These are phyloP conservation scores for Napeogenes sylphis DNA, from an alignment of 2,888 invertebrate species.

Conservation along the genomic window DNA sequence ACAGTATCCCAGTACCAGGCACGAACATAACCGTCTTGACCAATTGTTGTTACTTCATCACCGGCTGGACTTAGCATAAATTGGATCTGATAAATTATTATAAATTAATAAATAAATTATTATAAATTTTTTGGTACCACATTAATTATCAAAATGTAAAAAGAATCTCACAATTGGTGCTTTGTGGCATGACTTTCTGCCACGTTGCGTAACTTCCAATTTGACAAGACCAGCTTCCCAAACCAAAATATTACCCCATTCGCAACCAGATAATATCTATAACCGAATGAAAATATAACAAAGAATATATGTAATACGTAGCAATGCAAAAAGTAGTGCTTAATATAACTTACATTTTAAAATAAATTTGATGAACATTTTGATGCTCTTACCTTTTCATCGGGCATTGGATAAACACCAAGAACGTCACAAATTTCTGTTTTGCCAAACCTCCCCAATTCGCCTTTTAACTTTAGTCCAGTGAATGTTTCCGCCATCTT, in stretches of 20 bases:
- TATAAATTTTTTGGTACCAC: not conserved
- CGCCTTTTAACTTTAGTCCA: constrained; percentile 91
- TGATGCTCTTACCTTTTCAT: constrained; percentile 83
- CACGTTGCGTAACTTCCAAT: constrained; percentile 85
- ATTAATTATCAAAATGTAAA: not conserved
- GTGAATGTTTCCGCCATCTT: constrained; percentile 95
- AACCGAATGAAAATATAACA: constrained; percentile 12
- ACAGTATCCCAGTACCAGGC: constrained; percentile 95
- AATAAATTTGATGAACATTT: too few species aligned
- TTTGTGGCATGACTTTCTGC: constrained; percentile 84
- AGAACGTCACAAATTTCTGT: constrained; percentile 94
- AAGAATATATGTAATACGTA: not conserved
- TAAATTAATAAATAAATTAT: not conserved
- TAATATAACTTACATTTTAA: too few species aligned
- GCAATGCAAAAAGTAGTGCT: too few species aligned
- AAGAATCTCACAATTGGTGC: constrained; percentile 79
- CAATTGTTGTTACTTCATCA: constrained; percentile 70
- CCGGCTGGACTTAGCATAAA: constrained; percentile 67
- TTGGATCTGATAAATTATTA: constrained; percentile 58
- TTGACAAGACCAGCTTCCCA: constrained; percentile 95
- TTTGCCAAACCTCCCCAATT: constrained; percentile 93
- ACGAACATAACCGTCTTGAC: constrained; percentile 86
- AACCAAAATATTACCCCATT: constrained; percentile 94
- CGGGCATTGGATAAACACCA: constrained; percentile 89
- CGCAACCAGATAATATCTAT: constrained; percentile 88